phyloP scores from a whole-genome alignment of 2,113 vertebrate genomes.

The Actenoides hombroni region DNA sequence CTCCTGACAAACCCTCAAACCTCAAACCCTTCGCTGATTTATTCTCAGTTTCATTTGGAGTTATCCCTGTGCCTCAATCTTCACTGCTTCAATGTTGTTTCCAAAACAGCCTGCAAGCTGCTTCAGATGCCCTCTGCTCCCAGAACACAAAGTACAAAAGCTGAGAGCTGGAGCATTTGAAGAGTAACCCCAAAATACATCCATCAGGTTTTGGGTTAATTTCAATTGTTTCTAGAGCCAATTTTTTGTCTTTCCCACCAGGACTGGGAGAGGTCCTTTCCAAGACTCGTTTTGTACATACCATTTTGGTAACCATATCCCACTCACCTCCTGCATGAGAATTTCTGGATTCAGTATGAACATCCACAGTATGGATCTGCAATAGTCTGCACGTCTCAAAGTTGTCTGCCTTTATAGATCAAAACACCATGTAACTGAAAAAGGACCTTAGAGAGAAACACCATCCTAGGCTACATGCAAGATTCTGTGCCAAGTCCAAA shows the following conservation, averaged over 20 bases:
- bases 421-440: not conserved
- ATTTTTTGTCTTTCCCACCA: not conserved
- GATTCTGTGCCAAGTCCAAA: not conserved
- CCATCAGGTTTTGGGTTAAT: not conserved
- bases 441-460: not conserved
- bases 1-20: not conserved
- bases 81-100: not conserved
- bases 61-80: not conserved
- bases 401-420: not conserved
- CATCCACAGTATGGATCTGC: not conserved
- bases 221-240: not conserved
- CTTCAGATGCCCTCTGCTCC: not conserved
- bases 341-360: slow-evolving; percentile 13
- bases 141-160: not conserved
- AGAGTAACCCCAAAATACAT: not conserved
- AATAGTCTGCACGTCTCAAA: not conserved
- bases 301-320: not conserved
- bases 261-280: not conserved
- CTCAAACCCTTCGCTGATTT: not conserved
- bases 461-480: not conserved
- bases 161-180: not conserved
- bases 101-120: slow-evolving; percentile 45
- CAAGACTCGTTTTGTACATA: not conserved
- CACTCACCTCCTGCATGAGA: not conserved
- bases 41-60: slow-evolving; percentile 9